A percentile compares a stretch with the other conserved stretches of the same genome.
These are phyloP conservation scores for Tricholaema leucomelas DNA, from an alignment of 2,113 vertebrate genomes.

Conservation along the genomic window DNA sequence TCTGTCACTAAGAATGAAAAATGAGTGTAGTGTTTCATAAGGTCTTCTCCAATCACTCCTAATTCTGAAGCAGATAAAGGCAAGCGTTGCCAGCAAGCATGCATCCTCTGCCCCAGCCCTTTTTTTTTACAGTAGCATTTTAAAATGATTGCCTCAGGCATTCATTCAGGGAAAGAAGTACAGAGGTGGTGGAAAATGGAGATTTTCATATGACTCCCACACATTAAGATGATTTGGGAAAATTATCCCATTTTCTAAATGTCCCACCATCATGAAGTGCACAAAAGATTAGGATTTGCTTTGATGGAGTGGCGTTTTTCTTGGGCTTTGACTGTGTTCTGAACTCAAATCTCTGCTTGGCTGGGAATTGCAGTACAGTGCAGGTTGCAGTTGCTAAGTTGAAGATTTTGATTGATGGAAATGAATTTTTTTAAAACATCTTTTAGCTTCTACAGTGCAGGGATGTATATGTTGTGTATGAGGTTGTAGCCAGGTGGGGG, in stretches of 20 bases:
- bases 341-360: background rate
- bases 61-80: slow-evolving; percentile 35
- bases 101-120: background rate
- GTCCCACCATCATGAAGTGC: slow-evolving; percentile 8
- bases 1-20: background rate
- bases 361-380: background rate
- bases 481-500: too few species aligned
- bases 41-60: background rate
- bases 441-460: background rate
- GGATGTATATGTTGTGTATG: too few species aligned
- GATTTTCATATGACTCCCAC: slow-evolving; percentile 18
- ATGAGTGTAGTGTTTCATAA: slow-evolving; percentile 22
- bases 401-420: background rate
- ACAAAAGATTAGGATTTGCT: slow-evolving; percentile 50
- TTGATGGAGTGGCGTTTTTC: slow-evolving; percentile 51
- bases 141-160: slow-evolving; percentile 6
- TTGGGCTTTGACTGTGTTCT: slow-evolving; percentile 16
- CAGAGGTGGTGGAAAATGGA: slow-evolving; percentile 20
- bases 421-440: background rate
- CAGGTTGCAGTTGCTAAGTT: background rate
- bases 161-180: slow-evolving; percentile 29
- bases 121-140: background rate
- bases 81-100: background rate
- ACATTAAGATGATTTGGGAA: slow-evolving; percentile 49
- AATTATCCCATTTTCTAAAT: slow-evolving; percentile 68